Evolutionary conservation across 2,113 vertebrate genomes (phyloP).

Genomic region (Melierax canorus): DNA sequence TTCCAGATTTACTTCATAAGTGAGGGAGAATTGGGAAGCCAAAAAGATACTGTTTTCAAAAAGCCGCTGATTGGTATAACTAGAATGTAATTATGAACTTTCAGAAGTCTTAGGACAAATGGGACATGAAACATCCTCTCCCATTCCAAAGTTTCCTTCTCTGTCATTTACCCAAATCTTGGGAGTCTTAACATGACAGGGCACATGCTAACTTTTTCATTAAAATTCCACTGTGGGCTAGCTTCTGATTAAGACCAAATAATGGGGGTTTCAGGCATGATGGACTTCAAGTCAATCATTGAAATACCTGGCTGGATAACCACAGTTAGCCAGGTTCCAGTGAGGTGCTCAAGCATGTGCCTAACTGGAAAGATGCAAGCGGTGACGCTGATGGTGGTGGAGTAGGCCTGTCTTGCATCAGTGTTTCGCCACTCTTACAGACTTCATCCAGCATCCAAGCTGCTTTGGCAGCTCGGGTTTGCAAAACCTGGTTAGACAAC

Average conservation of each 20-base stretch:
- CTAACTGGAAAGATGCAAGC: not conserved
- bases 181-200: not conserved
- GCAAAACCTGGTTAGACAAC: not conserved
- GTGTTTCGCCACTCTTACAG: not conserved
- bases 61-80: not conserved
- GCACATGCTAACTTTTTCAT: not conserved
- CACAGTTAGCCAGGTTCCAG: not conserved
- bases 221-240: not conserved
- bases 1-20: not conserved
- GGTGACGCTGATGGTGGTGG: rapidly evolving
- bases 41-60: not conserved
- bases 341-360: not conserved
- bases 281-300: not conserved
- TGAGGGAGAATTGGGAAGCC: not conserved
- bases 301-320: not conserved
- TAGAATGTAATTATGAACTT: not conserved
- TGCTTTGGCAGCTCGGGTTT: not conserved
- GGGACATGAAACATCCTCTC: not conserved
- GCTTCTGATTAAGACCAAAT: not conserved
- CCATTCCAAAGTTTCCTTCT: not conserved
- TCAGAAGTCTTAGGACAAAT: not conserved
- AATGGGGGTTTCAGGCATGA: not conserved
- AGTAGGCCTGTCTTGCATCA: not conserved
- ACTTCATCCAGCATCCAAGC: not conserved
- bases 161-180: not conserved